Conservation (phyloP, 2,113 vertebrate species). For the Lepus timidus region DNA sequence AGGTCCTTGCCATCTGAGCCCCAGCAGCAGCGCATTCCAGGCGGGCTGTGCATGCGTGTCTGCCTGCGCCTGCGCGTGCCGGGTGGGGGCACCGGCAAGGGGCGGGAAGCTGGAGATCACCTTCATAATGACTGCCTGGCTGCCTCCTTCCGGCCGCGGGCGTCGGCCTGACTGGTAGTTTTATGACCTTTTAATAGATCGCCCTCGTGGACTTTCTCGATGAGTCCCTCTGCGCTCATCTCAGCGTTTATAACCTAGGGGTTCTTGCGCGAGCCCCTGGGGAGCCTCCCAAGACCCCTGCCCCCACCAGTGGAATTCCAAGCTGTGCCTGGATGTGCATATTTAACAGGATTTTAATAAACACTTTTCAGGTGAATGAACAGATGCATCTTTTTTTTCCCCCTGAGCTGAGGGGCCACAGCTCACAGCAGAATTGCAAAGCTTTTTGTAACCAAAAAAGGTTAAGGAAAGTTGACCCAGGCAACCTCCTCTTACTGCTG, state of each 20-base stretch:
- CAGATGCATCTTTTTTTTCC: background rate
- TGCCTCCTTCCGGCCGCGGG: background rate
- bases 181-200: background rate
- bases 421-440: slow-evolving; percentile 23
- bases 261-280: background rate
- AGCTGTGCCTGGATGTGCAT: background rate
- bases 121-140: background rate
- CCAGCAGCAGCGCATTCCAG: slow-evolving; percentile 77
- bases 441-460: background rate
- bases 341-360: background rate
- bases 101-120: background rate
- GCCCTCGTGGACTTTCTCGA: background rate
- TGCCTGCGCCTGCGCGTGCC: background rate
- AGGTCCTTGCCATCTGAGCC: slow-evolving; percentile 75
- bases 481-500: background rate
- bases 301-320: background rate
- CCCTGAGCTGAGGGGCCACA: background rate
- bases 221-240: background rate
- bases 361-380: slow-evolving; percentile 39
- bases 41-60: background rate
- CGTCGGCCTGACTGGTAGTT: background rate
- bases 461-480: background rate
- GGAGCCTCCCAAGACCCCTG: background rate
- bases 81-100: background rate
- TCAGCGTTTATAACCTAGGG: background rate